Evolutionary conservation across 1,140 invertebrate genomes (phyloP).

Genomic region (Trigoniulus corallinus): DNA sequence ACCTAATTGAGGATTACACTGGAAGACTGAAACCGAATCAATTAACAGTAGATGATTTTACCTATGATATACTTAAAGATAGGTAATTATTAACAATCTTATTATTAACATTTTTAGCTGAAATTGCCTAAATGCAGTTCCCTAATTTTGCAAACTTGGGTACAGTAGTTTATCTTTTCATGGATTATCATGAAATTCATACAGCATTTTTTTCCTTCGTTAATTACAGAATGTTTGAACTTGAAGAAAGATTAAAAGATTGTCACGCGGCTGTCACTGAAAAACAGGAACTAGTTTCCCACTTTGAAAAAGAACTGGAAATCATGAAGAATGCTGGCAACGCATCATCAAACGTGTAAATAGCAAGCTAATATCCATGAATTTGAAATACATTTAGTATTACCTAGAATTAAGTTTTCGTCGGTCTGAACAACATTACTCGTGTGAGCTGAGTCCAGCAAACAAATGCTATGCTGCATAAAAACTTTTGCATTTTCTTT

Average conservation of each 20-base stretch:
- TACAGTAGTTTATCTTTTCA: background rate
- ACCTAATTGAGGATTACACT: constrained; percentile 45
- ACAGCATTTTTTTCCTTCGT: constrained; percentile 2
- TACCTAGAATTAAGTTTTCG: too few species aligned
- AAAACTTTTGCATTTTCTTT: background rate
- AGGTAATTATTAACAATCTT: constrained; percentile 14
- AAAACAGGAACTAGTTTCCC: constrained; percentile 21
- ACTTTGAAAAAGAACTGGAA: constrained; percentile 22
- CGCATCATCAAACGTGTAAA: background rate
- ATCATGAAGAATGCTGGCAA: constrained; percentile 14
- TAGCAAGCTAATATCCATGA: background rate
- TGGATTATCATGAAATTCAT: too few species aligned
- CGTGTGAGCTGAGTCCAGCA: too few species aligned
- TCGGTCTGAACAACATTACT: too few species aligned
- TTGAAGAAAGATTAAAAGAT: constrained; percentile 51
- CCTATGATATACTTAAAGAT: constrained; percentile 26
- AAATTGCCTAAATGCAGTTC: too few species aligned
- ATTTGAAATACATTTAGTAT: background rate
- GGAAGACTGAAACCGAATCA: constrained; percentile 53
- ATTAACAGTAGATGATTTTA: constrained; percentile 76
- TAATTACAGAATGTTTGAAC: constrained; percentile 39
- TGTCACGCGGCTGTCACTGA: constrained; percentile 24
- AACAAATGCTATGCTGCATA: background rate
- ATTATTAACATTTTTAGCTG: background rate
- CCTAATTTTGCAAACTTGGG: background rate